phyloP scores from a whole-genome alignment of 2,797 vertebrate species.

The Pogonophryne albipinna region DNA sequence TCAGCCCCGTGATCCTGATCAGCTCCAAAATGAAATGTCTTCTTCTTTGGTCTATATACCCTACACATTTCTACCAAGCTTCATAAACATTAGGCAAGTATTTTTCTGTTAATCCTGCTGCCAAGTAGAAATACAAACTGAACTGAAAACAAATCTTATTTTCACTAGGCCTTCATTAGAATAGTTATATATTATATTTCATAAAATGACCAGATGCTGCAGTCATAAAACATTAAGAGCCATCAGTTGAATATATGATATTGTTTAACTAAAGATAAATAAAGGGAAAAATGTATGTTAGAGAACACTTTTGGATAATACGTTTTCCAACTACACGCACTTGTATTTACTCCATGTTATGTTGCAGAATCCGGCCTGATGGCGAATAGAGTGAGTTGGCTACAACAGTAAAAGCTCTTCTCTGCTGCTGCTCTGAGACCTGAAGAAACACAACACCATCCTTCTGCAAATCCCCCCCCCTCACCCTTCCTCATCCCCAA shows the following conservation, averaged over 20 bases:
- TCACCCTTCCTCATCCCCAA: slow-evolving; percentile 19
- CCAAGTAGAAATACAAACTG: too few species aligned
- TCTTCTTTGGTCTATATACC: too few species aligned
- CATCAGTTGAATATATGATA: background rate
- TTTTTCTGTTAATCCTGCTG: too few species aligned
- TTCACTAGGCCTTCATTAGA: too few species aligned
- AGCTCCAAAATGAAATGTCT: too few species aligned
- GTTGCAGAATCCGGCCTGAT: background rate
- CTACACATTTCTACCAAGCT: too few species aligned
- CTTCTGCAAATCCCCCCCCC: slow-evolving; percentile 29
- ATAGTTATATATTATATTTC: background rate
- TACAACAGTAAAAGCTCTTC: slow-evolving; percentile 39
- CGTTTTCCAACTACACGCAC: background rate
- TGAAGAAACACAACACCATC: slow-evolving; percentile 75
- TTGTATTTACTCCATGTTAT: slow-evolving; percentile 11
- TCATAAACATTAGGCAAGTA: too few species aligned
- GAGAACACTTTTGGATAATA: background rate
- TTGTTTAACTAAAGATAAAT: background rate
- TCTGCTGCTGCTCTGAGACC: slow-evolving; percentile 57
- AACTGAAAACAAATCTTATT: too few species aligned
- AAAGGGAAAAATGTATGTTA: background rate
- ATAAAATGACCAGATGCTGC: background rate
- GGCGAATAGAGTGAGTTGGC: slow-evolving; percentile 13
- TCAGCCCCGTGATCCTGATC: too few species aligned
- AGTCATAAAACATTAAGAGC: background rate